Conservation (phyloP, 2,888 invertebrate genomes). For the Amiota mariae region DNA sequence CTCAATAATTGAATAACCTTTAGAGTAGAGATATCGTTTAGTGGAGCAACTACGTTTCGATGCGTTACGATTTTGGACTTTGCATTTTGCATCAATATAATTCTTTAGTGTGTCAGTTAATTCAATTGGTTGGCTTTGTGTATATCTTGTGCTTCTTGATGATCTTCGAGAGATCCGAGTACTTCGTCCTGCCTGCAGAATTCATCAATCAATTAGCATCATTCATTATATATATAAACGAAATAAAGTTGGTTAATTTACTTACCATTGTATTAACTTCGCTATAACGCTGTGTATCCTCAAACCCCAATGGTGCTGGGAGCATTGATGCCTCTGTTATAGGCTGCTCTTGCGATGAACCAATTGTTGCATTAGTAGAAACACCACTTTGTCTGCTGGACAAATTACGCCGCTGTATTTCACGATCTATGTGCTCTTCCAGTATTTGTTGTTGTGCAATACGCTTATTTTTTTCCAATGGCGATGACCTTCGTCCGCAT, state of each 20-base stretch:
- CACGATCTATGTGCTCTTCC: slow-evolving; percentile 53
- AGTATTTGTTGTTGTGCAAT: slow-evolving; percentile 46
- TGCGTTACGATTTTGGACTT: slow-evolving; percentile 19
- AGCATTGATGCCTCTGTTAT: not conserved
- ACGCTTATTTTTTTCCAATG: not conserved
- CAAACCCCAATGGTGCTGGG: not conserved
- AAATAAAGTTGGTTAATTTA: slow-evolving; percentile 4
- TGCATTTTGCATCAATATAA: slow-evolving; percentile 31
- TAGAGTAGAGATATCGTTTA: slow-evolving; percentile 50
- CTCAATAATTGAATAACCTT: slow-evolving; percentile 42
- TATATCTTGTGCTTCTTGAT: too few species aligned
- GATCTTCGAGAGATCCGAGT: too few species aligned
- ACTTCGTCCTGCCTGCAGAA: too few species aligned
- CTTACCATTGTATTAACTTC: not conserved
- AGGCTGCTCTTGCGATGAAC: not conserved
- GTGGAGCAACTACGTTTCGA: not conserved
- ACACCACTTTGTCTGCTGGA: too few species aligned
- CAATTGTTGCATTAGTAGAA: too few species aligned
- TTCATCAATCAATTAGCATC: too few species aligned
- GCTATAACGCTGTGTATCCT: not conserved
- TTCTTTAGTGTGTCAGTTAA: slow-evolving; percentile 39
- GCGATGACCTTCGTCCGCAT: slow-evolving; percentile 40
- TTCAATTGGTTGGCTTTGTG: not conserved
- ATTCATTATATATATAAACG: not conserved
- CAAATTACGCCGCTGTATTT: slow-evolving; percentile 52